phyloP scores from a whole-genome alignment of 1,140 invertebrate species.

The Drosophila sulfurigaster region DNA sequence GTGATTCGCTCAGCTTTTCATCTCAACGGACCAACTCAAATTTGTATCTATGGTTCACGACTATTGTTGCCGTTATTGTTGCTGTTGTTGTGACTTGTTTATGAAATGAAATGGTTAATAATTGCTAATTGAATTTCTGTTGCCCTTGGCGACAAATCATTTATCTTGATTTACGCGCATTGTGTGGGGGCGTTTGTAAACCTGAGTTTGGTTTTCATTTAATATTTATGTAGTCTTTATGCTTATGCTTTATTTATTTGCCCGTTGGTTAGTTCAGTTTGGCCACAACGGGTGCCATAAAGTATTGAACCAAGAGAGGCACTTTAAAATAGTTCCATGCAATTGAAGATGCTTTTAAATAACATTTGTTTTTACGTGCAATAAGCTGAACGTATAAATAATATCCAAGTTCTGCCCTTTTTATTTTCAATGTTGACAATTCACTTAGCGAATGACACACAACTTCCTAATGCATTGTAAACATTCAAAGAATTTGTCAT shows the following conservation, averaged over 20 bases:
- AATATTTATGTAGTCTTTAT: background rate
- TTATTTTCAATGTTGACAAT: slow-evolving; percentile 29
- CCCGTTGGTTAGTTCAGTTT: slow-evolving; percentile 6
- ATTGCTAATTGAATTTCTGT: slow-evolving; percentile 82
- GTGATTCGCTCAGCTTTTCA: slow-evolving; percentile 69
- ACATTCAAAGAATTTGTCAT: slow-evolving; percentile 8
- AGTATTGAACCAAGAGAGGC: background rate
- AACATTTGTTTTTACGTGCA: too few relatives aligned
- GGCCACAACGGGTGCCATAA: background rate
- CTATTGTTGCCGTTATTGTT: slow-evolving; percentile 46
- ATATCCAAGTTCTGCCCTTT: slow-evolving; percentile 1
- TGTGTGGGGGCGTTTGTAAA: slow-evolving; percentile 53
- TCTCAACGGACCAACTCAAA: slow-evolving; percentile 68
- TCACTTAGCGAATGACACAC: slow-evolving; percentile 28
- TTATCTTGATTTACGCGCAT: slow-evolving; percentile 79
- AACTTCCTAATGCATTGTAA: slow-evolving; percentile 23
- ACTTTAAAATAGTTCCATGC: background rate
- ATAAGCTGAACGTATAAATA: background rate
- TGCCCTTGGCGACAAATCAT: slow-evolving; percentile 79
- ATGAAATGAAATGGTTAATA: slow-evolving; percentile 81
- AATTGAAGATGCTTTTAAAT: background rate
- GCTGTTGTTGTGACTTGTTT: slow-evolving; percentile 53
- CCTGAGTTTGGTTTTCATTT: background rate
- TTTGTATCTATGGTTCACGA: slow-evolving; percentile 73
- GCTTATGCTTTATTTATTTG: background rate